Conservation (phyloP, 2,888 invertebrate species). For the Eupithecia pulchellata region DNA sequence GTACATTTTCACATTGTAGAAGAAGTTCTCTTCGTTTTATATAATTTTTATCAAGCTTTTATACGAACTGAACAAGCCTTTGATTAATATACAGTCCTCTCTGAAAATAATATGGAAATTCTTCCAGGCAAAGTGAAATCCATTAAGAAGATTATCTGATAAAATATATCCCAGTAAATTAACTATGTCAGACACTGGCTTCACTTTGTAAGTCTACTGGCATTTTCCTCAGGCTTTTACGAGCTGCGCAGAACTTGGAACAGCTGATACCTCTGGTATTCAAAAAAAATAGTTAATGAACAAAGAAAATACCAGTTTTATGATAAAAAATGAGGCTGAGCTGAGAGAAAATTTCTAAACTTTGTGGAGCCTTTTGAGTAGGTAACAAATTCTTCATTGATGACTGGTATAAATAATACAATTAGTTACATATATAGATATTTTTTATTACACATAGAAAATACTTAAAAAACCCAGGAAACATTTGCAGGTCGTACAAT, state of each 20-base stretch:
- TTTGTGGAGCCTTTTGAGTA: background rate
- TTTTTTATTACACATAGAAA: no score
- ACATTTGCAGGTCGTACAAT: no score
- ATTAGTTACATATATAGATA: no score
- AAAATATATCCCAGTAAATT: constrained; percentile 9
- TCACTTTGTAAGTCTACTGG: background rate
- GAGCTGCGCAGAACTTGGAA: background rate
- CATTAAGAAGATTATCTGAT: background rate
- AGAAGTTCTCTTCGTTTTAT: background rate
- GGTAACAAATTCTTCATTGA: background rate
- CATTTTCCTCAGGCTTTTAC: constrained; percentile 7
- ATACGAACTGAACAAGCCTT: background rate
- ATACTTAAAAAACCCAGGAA: no score
- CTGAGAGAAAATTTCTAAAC: background rate
- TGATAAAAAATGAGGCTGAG: background rate
- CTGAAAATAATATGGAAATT: background rate
- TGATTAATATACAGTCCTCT: background rate
- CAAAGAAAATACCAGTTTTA: background rate
- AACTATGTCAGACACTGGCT: constrained; percentile 1
- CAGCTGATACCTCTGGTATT: constrained; percentile 5
- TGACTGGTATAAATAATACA: no score
- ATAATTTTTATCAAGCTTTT: background rate
- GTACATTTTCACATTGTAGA: background rate
- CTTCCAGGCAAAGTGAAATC: background rate
- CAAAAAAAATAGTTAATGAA: background rate